These are phyloP conservation scores for Meleagris gallopavo DNA, from an alignment of 2,113 vertebrate species.

Conservation along the genomic window DNA sequence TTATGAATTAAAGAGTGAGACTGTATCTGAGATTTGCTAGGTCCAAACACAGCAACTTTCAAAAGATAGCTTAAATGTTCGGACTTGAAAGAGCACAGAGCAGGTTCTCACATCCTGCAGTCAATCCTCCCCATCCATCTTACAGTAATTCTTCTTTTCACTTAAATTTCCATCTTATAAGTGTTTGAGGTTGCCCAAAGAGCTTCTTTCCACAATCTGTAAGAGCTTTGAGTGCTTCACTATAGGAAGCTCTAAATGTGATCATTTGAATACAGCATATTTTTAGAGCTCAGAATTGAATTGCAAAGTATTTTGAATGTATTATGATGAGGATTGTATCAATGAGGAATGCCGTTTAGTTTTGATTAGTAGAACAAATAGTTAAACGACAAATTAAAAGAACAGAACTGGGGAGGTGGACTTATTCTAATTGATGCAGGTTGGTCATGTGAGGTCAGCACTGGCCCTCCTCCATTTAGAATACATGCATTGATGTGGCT, in stretches of 20 bases:
- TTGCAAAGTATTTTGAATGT: background rate
- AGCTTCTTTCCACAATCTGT: background rate
- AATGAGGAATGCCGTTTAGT: background rate
- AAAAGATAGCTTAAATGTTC: background rate
- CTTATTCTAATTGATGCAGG: background rate
- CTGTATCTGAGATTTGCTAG: background rate
- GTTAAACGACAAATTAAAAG: background rate
- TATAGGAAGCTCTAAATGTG: background rate
- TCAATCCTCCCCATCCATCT: background rate
- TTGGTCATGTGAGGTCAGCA: rapidly evolving
- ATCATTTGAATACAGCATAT: background rate
- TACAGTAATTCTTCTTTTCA: background rate
- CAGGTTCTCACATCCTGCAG: background rate
- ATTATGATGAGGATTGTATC: background rate
- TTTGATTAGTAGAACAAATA: background rate
- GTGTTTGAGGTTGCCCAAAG: background rate
- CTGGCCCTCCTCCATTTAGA: rapidly evolving
- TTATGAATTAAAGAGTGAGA: background rate
- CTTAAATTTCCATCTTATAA: background rate
- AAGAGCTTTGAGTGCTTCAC: background rate
- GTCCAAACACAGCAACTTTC: background rate
- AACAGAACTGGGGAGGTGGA: background rate
- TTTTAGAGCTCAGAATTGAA: slow-evolving; percentile 25
- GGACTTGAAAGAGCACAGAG: background rate
- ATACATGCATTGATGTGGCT: background rate